Evolutionary conservation across 2,113 vertebrate genomes (phyloP).

Genomic region (Sturnira hondurensis): DNA sequence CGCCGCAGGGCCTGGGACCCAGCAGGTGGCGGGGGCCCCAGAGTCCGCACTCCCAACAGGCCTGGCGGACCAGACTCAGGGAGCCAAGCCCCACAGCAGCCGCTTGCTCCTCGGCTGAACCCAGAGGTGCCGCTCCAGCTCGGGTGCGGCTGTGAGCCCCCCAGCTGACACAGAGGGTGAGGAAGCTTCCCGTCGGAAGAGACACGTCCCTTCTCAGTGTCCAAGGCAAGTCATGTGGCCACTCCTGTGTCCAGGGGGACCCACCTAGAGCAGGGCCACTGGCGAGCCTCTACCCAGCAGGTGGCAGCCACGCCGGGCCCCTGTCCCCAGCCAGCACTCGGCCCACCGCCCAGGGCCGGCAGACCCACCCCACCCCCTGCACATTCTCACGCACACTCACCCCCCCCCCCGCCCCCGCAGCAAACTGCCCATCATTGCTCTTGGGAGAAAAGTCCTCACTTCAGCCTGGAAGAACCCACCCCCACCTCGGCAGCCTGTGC

Average conservation of each 20-base stretch:
- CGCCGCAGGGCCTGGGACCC: background rate
- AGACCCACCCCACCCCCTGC: no score
- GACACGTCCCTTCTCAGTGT: background rate
- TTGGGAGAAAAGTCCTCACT: background rate
- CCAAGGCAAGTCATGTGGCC: background rate
- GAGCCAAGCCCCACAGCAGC: background rate
- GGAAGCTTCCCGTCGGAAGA: background rate
- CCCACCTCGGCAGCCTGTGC: fast-evolving
- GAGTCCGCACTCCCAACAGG: background rate
- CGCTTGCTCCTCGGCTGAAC: background rate
- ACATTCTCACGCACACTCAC: background rate
- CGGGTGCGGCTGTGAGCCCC: background rate
- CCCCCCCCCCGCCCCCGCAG: background rate
- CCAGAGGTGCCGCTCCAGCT: background rate
- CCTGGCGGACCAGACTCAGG: background rate
- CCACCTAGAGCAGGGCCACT: background rate
- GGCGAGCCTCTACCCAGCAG: background rate
- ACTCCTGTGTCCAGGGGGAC: background rate
- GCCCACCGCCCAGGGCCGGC: no score
- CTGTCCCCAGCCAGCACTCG: background rate
- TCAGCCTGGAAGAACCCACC: background rate
- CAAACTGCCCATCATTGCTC: background rate
- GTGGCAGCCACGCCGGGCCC: fast-evolving
- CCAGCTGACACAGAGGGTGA: background rate
- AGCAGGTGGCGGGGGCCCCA: background rate